Base-by-base conservation (phyloP, 2,888 invertebrate genomes). In the Linnaemya tessellans region DNA sequence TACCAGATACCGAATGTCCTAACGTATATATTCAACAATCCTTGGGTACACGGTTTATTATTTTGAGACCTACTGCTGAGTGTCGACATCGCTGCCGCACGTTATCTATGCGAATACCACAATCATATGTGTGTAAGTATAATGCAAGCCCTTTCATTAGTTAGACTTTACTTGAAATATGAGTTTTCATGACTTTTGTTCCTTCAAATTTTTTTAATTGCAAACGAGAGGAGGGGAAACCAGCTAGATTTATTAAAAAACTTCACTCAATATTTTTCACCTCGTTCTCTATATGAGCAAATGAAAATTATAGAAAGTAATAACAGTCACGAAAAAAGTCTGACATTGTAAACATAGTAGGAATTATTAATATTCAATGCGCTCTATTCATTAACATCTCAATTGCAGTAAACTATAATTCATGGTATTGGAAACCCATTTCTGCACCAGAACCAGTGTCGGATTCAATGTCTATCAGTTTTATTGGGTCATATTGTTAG, bases 1-100 rank as follows among this genome's bases (percentile, higher is more conserved):
- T 97, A 91, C 97, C 97, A 11, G 95, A 96, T 89, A 96, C 96
- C 13, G 97, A 97, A 92, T 97, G 97, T 90, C 95, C 96, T 88
- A 96, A 95, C 92, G 95, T 97, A 71, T 96, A 97, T 92, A 90
- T 97, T 15, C 94, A 96, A 86, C 96, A 96, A 90, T 94, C 95
- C 11, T 94, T 94, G 90, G 97, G 97, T 13, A 94, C 94, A 73
- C 94, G 97, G 89, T 94, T 95, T 73, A 94, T 97, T 85, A 93
- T 95, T 78, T 92, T 98, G 80, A 93, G 94, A 86, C 97, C 97
- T n/a, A 95, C 96, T 51, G 94, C 94, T 80, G 96, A 97, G 91
- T 98, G 97, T 90, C 93, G 93, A 87, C 93, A 94, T 86, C 94
- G 95, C 73, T 98, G 97, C 91, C 95, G 94, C 89, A 93, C 96